Percentiles rank a stretch among this genome's conserved stretches.
Evolutionary conservation across 2,888 invertebrate species (phyloP).

Genomic region (Galerucella calmariensis): DNA sequence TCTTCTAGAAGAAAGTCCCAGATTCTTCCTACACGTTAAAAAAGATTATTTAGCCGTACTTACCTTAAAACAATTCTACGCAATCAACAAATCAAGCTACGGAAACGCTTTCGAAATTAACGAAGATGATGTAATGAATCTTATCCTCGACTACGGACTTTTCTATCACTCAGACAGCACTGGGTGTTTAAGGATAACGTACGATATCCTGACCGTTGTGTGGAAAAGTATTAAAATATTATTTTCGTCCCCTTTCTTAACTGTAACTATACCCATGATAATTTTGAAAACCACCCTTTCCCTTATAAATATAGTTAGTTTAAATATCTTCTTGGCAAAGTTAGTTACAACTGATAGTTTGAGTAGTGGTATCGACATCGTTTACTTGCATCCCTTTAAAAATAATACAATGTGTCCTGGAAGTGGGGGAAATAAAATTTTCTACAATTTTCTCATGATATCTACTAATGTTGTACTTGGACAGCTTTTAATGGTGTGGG

Average conservation of each 20-base stretch:
- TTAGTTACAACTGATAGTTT: constrained; percentile 16
- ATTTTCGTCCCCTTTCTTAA: constrained; percentile 48
- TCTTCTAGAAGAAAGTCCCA: constrained; percentile 64
- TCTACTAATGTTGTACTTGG: constrained; percentile 48
- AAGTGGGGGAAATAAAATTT: constrained; percentile 38
- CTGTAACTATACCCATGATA: constrained; percentile 44
- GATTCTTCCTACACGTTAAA: constrained; percentile 61
- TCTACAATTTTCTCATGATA: constrained; percentile 47
- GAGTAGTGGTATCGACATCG: constrained; percentile 31
- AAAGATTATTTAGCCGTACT: constrained; percentile 59
- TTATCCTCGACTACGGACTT: constrained; percentile 51
- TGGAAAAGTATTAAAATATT: constrained; percentile 43
- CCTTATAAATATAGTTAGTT: constrained; percentile 42
- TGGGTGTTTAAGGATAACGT: constrained; percentile 14
- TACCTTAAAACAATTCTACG: constrained; percentile 64
- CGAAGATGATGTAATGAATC: constrained; percentile 48
- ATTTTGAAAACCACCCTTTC: constrained; percentile 47
- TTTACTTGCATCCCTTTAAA: constrained; percentile 33
- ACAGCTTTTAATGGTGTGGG: constrained; percentile 45
- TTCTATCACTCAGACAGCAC: constrained; percentile 42
- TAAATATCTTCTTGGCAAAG: constrained; percentile 47
- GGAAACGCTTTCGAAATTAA: constrained; percentile 62
- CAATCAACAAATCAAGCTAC: constrained; percentile 65
- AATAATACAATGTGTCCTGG: constrained; percentile 38
- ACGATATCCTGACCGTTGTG: constrained; percentile 37